phyloP scores from a whole-genome alignment of 2,888 invertebrate genomes.

The Callyntrura sp. region DNA sequence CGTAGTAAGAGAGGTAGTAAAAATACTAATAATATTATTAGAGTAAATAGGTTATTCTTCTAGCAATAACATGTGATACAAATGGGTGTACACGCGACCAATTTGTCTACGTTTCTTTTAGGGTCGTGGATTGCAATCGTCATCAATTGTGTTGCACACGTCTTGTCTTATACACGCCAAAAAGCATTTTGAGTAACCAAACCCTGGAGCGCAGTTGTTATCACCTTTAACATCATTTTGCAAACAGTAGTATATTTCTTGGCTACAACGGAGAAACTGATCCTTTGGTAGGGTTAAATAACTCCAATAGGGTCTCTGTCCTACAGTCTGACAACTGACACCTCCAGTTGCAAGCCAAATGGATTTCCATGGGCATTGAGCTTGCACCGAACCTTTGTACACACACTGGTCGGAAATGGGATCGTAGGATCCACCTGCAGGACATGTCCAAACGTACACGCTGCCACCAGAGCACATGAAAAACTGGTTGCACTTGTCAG shows the following conservation, averaged over 20 bases:
- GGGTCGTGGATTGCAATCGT: too few species aligned
- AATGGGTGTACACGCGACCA: background rate
- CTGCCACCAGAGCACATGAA: slow-evolving; percentile 17
- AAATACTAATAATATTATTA: too few species aligned
- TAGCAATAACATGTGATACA: too few species aligned
- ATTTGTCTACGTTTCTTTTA: too few species aligned
- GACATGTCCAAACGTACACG: background rate
- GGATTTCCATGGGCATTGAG: slow-evolving; percentile 43
- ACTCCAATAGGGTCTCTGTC: slow-evolving; percentile 25
- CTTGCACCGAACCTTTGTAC: too few species aligned
- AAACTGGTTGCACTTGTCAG: slow-evolving; percentile 44
- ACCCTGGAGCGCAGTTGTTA: background rate
- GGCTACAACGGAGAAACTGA: background rate
- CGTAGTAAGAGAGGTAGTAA: too few species aligned
- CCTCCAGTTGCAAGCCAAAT: background rate
- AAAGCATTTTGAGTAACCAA: slow-evolving; percentile 25
- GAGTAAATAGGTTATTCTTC: too few species aligned
- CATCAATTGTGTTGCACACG: background rate
- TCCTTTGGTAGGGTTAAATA: background rate
- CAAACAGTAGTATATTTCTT: background rate
- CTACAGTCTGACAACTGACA: background rate
- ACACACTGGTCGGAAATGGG: slow-evolving; percentile 29
- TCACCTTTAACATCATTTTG: background rate
- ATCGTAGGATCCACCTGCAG: background rate
- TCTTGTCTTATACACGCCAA: background rate